Evolutionary conservation across 2,113 vertebrate species (phyloP).

Genomic region (Nettapus auritus): DNA sequence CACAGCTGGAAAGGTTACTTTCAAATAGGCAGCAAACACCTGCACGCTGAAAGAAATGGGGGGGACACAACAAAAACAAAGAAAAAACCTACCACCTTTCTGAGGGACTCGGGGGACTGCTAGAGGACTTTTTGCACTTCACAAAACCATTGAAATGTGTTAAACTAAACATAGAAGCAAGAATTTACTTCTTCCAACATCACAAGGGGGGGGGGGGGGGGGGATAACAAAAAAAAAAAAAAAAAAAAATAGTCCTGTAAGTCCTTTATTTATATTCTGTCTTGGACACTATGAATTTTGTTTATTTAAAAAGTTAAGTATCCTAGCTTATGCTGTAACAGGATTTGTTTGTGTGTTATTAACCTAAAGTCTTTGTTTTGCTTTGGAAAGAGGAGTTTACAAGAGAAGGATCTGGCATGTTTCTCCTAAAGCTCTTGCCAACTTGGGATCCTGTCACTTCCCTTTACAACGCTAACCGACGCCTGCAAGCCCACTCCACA

Average conservation of each 20-base stretch:
- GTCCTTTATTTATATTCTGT: not conserved
- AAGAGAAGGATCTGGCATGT: not conserved
- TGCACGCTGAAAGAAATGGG: not conserved
- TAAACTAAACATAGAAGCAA: not conserved
- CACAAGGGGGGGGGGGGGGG: not conserved
- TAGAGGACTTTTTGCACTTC: not conserved
- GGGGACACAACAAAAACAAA: not conserved
- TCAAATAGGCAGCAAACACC: not conserved
- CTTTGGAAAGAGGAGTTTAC: not conserved
- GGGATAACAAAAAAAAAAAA: not conserved
- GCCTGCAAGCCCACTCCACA: not conserved
- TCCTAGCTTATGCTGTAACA: not conserved
- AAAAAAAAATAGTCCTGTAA: not conserved
- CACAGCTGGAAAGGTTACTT: not conserved
- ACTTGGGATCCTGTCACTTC: not conserved
- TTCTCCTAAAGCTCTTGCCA: not conserved
- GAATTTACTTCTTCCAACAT: not conserved
- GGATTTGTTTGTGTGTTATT: not conserved
- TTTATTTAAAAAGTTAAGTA: not conserved
- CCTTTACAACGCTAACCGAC: not conserved
- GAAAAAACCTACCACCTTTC: not conserved
- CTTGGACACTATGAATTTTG: not conserved
- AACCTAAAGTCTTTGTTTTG: not conserved
- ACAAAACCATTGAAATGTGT: not conserved
- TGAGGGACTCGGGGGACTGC: not conserved